phyloP scores from a whole-genome alignment of 2,888 invertebrate species.

The Xiphydria camelus region DNA sequence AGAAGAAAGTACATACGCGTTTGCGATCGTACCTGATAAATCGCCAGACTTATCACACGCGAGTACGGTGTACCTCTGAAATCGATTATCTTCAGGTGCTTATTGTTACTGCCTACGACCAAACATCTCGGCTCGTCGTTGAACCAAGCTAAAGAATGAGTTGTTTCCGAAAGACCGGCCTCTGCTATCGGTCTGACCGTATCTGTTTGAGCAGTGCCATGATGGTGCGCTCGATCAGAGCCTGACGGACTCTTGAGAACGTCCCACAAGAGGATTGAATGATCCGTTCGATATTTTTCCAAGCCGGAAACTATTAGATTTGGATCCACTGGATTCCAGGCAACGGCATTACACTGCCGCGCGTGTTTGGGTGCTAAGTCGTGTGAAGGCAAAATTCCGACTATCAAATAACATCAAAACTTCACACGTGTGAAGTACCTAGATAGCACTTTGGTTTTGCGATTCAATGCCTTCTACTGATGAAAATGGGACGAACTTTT shows the following conservation, averaged over 20 bases:
- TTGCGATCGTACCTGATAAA: constrained; percentile 8
- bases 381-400: not conserved
- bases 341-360: constrained; percentile 82
- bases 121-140: constrained; percentile 73
- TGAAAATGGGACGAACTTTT: too few relatives aligned
- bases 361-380: constrained; percentile 82
- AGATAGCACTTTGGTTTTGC: too few relatives aligned
- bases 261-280: constrained; percentile 90
- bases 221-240: constrained; percentile 47
- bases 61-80: constrained; percentile 70
- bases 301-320: constrained; percentile 84
- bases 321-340: constrained; percentile 84
- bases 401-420: constrained; percentile 18
- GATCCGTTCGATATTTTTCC: constrained; percentile 87
- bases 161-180: constrained; percentile 81
- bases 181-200: constrained; percentile 69
- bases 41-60: constrained; percentile 2
- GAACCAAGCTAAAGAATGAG: constrained; percentile 86
- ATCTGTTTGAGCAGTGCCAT: constrained; percentile 59
- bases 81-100: constrained; percentile 86
- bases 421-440: constrained; percentile 58
- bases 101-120: constrained; percentile 88
- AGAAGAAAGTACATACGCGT: constrained; percentile 17
- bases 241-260: constrained; percentile 62
- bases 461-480: too few relatives aligned